A percentile compares a stretch with the other conserved stretches of the same genome.
Conservation (phyloP, 2,113 vertebrate genomes). For the Megaceryle torquata region DNA sequence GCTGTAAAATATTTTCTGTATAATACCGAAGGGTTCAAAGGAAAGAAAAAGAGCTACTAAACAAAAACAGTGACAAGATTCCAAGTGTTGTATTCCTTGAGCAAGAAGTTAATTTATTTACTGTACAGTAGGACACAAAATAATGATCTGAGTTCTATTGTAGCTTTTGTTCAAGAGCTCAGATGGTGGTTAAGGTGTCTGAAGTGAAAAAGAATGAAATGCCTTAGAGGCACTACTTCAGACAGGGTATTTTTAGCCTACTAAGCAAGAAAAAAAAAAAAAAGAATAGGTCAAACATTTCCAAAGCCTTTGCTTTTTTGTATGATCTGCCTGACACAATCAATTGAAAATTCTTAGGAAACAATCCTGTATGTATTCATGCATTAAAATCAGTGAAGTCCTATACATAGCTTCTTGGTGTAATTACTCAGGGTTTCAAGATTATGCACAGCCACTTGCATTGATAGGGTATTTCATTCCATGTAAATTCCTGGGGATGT, state of each 20-base stretch:
- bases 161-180: constrained; percentile 22
- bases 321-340: not conserved
- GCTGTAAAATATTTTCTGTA: not conserved
- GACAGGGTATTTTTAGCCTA: constrained; percentile 4
- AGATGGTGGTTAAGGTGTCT: not conserved
- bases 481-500: not conserved
- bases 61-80: not conserved
- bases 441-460: not conserved
- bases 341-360: not conserved
- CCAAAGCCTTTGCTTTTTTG: not conserved
- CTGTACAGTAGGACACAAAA: not conserved
- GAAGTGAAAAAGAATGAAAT: constrained; percentile 19
- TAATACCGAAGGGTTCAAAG: not conserved
- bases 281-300: not conserved
- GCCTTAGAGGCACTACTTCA: constrained; percentile 1
- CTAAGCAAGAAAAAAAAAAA: not conserved
- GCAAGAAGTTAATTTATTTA: not conserved
- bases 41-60: not conserved
- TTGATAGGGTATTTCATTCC: not conserved
- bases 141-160: not conserved
- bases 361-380: not conserved
- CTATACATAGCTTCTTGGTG: not conserved
- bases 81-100: not conserved
- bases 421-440: not conserved
- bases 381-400: not conserved